A percentile compares a stretch with the other conserved stretches of the same genome.
These are phyloP conservation scores for Pristionchus pacificus DNA, from an alignment of 1,140 invertebrate species.

Conservation along the genomic window DNA sequence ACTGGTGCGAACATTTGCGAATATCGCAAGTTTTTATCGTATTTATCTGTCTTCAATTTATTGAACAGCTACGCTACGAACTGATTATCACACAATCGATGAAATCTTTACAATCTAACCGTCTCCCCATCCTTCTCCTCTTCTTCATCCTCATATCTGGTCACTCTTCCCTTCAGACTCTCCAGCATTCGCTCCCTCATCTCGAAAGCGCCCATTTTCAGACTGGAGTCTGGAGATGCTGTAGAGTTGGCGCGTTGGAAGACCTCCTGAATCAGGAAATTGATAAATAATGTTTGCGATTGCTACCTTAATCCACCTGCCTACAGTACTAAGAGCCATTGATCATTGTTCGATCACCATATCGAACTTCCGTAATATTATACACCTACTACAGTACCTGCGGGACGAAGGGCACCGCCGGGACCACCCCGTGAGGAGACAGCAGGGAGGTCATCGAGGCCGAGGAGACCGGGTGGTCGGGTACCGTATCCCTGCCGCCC, in stretches of 20 bases:
- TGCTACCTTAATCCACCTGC: conserved; percentile 4
- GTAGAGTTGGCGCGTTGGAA: conserved; percentile 15
- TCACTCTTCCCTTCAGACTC: conserved; percentile 29
- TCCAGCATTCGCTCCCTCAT: conserved; percentile 20
- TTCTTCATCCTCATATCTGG: conserved; percentile 12
- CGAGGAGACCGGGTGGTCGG: background rate
- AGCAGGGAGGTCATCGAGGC: background rate
- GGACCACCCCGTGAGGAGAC: too few species aligned
- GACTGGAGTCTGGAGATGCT: background rate
- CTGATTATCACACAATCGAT: too few species aligned
- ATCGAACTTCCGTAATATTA: conserved; percentile 12
- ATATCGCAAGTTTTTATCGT: too few species aligned
- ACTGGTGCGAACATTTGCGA: too few species aligned
- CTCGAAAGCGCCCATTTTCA: conserved; percentile 15
- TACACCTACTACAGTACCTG: background rate
- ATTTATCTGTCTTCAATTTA: too few species aligned
- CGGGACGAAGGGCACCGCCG: background rate
- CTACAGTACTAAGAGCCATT: background rate
- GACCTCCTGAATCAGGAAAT: too few species aligned
- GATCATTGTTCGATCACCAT: conserved; percentile 3
- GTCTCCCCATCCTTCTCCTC: background rate
- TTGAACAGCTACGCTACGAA: too few species aligned
- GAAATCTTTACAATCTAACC: background rate
- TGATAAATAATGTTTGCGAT: conserved; percentile 14
- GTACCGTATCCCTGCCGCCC: too few species aligned